Base-by-base conservation (phyloP, 2,113 vertebrate species). In the Glaucidium brasilianum region DNA sequence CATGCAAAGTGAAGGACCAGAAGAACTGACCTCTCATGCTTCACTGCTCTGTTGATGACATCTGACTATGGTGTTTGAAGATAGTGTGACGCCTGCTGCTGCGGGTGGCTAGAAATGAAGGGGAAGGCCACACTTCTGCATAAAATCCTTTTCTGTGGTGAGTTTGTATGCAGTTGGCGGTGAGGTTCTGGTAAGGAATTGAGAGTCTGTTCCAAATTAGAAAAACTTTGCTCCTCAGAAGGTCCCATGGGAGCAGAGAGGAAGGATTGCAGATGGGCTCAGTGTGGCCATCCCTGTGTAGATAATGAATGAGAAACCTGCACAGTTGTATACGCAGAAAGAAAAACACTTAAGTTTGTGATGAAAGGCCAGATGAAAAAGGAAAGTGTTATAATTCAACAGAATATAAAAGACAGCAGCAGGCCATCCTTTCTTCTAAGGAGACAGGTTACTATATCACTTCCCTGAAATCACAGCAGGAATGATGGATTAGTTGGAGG, bases 311-410 rank as follows among this genome's bases (percentile, higher is more conserved):
- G 93, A 96, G 85, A 96, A 97, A 96, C 55, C 6, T 73, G 96
- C 95, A 84, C 77, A 50, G 94, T 88, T 89, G 94, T 91, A 56
- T 74, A 82, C 58, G 52, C 56, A 63, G 95, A 97, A 97, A 98
- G 96, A 98, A 98, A 98, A 98, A 97, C 95, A 97, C 88, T 98
- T 96, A 96, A 93, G 93, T 87, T 90, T 95, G 85, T 94, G 97
- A 97, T 97, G 98, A 98, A 98, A 98, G 97, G 91, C 93, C 96
- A 97, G 95, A 97, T 95, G 97, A 98, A 97, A 98, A 98, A 97
- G 82, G 92, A 95, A 98, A 98, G 96, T 96, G 96, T 97, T 98
- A 96, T 97, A 98, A 98, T 98, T 98, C 97, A 98, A 94, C 68
- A 85, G 92, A 97, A 95, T 98, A 97, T 92, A 97, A 97, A 98